These are phyloP conservation scores for Polypedilum pembai DNA, from an alignment of 1,140 invertebrate species.

Conservation along the genomic window DNA sequence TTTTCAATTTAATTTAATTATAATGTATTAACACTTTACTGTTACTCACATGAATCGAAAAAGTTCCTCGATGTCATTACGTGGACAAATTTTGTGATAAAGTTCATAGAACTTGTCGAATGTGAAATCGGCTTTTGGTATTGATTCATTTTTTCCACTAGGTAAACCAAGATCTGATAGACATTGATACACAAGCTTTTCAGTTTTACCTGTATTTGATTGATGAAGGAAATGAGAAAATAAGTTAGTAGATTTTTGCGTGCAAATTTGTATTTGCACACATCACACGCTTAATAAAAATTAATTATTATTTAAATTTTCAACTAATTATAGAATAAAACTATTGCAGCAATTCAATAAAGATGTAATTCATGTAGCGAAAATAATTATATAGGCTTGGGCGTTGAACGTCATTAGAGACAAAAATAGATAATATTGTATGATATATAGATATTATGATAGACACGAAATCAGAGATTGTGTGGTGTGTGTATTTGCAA, in stretches of 20 bases:
- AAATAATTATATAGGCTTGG: neutral
- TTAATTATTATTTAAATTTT: neutral
- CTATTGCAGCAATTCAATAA: neutral
- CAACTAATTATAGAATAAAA: constrained; percentile 8
- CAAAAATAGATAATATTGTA: neutral
- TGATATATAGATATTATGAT: neutral
- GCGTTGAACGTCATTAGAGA: constrained; percentile 2
- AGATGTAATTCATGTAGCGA: neutral
- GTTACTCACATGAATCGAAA: constrained; percentile 90
- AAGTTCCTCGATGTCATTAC: constrained; percentile 97
- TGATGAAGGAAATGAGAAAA: neutral
- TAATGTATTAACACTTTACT: constrained; percentile 8
- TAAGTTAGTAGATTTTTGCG: neutral
- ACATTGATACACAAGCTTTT: constrained; percentile 97
- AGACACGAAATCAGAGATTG: neutral
- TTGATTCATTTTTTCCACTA: constrained; percentile 93
- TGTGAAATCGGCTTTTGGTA: constrained; percentile 91
- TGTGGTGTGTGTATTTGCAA: no score
- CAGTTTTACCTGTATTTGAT: constrained; percentile 85
- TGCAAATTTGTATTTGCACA: neutral
- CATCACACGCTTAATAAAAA: neutral
- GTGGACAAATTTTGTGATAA: constrained; percentile 98
- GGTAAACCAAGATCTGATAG: constrained; percentile 88
- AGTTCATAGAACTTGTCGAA: constrained; percentile 98
- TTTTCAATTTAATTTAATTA: constrained; percentile 21